These are phyloP conservation scores for Andrena flavipes DNA, from an alignment of 2,888 invertebrate genomes.

Conservation along the genomic window DNA sequence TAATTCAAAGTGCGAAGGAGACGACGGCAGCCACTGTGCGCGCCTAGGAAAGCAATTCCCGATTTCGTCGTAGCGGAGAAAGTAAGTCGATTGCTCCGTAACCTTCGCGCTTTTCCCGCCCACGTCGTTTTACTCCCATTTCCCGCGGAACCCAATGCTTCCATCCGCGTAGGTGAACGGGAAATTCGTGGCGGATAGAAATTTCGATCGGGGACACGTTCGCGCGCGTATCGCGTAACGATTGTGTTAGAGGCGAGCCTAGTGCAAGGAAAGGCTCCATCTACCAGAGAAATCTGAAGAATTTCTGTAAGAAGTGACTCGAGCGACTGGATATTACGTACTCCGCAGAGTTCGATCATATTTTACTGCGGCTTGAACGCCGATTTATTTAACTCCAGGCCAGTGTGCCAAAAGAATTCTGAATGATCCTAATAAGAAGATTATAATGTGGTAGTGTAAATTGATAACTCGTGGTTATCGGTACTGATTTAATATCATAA, in stretches of 20 bases:
- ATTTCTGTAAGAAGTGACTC: too few species aligned
- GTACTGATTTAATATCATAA: not conserved
- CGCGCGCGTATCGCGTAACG: not conserved
- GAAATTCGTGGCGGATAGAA: not conserved
- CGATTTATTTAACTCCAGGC: too few species aligned
- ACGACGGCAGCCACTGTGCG: not conserved
- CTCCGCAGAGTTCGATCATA: too few species aligned
- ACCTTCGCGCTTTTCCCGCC: slow-evolving; percentile 63
- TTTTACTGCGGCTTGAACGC: too few species aligned
- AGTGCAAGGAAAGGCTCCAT: too few species aligned
- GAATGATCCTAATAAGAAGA: too few species aligned
- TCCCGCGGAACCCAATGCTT: slow-evolving; percentile 29
- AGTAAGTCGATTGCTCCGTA: slow-evolving; percentile 55
- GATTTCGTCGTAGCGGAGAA: slow-evolving; percentile 66
- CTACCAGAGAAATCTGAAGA: too few species aligned
- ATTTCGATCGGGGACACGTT: not conserved
- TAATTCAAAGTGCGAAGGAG: slow-evolving; percentile 32
- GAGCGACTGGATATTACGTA: too few species aligned
- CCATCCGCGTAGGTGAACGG: slow-evolving; percentile 10
- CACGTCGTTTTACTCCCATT: slow-evolving; percentile 51
- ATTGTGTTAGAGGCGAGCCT: not conserved
- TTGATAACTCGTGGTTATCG: too few species aligned
- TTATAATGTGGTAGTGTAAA: too few species aligned
- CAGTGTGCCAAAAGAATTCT: too few species aligned
- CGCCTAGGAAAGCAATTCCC: slow-evolving; percentile 47